Conservation (phyloP, 2,797 vertebrate genomes). For the Silurus aristotelis region DNA sequence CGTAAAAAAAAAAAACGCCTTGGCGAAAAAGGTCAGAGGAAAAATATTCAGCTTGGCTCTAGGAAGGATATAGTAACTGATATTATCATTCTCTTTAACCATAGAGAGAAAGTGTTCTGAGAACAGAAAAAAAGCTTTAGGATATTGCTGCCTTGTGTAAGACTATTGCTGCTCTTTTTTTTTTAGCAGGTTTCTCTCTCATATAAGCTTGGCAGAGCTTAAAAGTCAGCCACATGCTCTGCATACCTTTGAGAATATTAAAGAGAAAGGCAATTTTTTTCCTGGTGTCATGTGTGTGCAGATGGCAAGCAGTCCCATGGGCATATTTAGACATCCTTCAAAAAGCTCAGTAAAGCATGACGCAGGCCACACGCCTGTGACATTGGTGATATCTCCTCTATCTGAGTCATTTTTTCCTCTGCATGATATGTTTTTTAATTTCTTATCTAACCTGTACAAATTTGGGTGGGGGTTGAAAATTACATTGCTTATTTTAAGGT, state of each 20-base stretch:
- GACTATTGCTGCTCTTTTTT: background rate
- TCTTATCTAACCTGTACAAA: background rate
- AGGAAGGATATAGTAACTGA: background rate
- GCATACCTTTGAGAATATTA: constrained; percentile 29
- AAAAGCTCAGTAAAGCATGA: constrained; percentile 28
- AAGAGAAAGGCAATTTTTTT: background rate
- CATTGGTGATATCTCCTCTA: constrained; percentile 18
- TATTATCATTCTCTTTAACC: background rate
- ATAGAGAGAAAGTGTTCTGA: background rate
- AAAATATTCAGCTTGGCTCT: background rate
- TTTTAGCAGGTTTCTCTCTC: constrained; percentile 11
- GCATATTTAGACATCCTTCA: constrained; percentile 19
- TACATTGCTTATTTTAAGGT: background rate
- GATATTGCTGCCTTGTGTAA: background rate
- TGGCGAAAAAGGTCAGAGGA: background rate
- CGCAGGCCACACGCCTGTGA: constrained; percentile 1
- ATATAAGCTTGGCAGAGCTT: constrained; percentile 16
- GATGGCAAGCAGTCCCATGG: constrained; percentile 32
- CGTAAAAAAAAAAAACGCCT: background rate
- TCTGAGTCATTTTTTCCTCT: constrained; percentile 12
- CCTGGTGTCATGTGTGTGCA: constrained; percentile 21
- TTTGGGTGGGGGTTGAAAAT: background rate
- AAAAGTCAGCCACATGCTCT: background rate
- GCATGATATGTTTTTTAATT: background rate
- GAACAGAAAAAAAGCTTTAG: background rate